Base-by-base conservation (phyloP, 35 echinoderm and acorn worm genomes). In the Holothuria glaberrima region DNA sequence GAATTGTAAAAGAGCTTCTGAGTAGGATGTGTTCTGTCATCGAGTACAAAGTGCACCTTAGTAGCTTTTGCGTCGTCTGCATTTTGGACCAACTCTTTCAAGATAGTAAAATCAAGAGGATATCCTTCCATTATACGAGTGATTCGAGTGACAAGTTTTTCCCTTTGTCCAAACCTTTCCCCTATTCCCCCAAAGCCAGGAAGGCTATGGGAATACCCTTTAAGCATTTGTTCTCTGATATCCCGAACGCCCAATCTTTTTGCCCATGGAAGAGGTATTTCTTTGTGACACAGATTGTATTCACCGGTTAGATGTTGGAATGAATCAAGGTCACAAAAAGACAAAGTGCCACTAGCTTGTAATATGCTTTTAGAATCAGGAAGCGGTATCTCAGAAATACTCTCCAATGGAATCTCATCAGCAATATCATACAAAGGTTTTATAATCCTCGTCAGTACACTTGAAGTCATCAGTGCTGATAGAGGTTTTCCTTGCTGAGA, bases 31-130 rank as follows among this genome's bases (percentile, higher is more conserved):
- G 33, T 45, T 0, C 93, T 74, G 28, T 58, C 46, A 67, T 99
- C 97, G 56, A 91, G 74, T 18, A 99, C 85, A 71, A 99, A 91
- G 50, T 99, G 93, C 18, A 99, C 91, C 75, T 91, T 88, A 9
- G 93, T 88, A 29, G 97, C 97, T 25, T 81, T 63, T n/a, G 97
- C 93, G 75, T 99, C 97, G 78, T 99, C 97, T 0, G 97, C 93
- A 93, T 99, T 99, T 70, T 99, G 97, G 28, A 99, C 31, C 22
- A 99, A 35, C 80, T 99, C 97, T 65, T 99, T 99, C 18, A 99
- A 62, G 12, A 95, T 86, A 22, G 28, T 21, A 36, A 67, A 67
- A 33, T 85, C 85, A 41, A 65, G 38, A 46, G 88, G 76, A 58
- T 97, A 97, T 3, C 46, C 88, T 57, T 72, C 78, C 10, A 97